phyloP scores from a whole-genome alignment of 2,113 vertebrate genomes.

The Benitochromis conjunctus region DNA sequence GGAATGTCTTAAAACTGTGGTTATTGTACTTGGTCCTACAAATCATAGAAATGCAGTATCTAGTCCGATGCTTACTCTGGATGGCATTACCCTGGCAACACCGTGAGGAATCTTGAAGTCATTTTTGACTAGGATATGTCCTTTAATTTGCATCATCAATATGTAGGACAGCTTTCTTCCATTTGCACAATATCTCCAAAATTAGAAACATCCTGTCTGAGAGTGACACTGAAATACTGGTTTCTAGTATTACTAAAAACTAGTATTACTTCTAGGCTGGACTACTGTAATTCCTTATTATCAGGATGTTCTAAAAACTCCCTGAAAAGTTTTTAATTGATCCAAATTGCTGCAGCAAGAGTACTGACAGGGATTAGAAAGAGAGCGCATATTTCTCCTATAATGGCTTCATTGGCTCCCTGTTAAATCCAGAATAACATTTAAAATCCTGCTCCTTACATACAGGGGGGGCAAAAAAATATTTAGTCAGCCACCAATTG shows the following conservation, averaged over 20 bases:
- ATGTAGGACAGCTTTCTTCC: neutral
- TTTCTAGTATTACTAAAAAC: neutral
- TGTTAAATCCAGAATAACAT: neutral
- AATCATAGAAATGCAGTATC: neutral
- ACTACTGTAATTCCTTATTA: neutral
- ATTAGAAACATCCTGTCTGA: neutral
- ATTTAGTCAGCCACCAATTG: too few species aligned
- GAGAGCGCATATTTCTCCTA: accelerated
- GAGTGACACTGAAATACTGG: neutral
- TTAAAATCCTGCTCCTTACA: neutral
- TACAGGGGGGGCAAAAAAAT: too few species aligned
- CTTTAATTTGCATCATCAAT: neutral
- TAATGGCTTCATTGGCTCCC: neutral
- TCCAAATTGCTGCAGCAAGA: neutral
- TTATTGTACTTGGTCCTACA: neutral
- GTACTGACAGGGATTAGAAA: neutral
- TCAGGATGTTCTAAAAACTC: neutral
- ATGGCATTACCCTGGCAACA: neutral
- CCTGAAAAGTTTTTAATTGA: neutral
- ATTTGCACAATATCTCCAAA: neutral
- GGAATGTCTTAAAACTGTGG: neutral
- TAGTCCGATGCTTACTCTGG: neutral
- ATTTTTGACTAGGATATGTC: neutral
- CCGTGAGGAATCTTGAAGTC: neutral
- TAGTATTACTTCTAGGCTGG: neutral